These are phyloP conservation scores for Timema podura DNA, from an alignment of 2,888 invertebrate species.

Conservation along the genomic window DNA sequence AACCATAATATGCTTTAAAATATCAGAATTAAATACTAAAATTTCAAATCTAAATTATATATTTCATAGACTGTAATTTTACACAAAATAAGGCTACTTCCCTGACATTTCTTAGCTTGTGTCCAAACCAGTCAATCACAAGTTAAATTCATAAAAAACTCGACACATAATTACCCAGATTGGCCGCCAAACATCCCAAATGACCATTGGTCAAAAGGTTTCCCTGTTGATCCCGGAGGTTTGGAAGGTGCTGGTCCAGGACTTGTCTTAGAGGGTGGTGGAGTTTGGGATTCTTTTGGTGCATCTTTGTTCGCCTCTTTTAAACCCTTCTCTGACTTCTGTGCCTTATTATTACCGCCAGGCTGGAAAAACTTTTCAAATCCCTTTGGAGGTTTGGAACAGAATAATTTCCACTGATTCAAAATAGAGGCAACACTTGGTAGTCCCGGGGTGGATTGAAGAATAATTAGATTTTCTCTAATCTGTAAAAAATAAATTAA, in stretches of 20 bases:
- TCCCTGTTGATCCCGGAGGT: conserved; percentile 40
- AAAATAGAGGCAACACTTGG: conserved; percentile 56
- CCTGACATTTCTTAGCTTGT: too few relatives aligned
- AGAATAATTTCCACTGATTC: conserved; percentile 60
- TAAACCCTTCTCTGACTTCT: conserved; percentile 38
- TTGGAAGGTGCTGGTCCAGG: conserved; percentile 44
- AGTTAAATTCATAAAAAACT: neutral
- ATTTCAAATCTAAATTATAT: too few relatives aligned
- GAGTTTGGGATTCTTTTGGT: conserved; percentile 36
- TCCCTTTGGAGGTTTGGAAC: conserved; percentile 83
- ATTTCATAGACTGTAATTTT: too few relatives aligned
- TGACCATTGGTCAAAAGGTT: conserved; percentile 49
- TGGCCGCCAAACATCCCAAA: conserved; percentile 50
- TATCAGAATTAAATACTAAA: neutral
- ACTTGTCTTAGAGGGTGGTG: conserved; percentile 45
- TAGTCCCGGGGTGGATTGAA: conserved; percentile 46
- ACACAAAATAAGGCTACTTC: too few relatives aligned
- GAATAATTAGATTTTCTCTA: conserved; percentile 41
- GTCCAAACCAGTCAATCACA: neutral
- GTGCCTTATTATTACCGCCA: conserved; percentile 42
- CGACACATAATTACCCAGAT: conserved; percentile 15
- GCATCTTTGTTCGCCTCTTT: conserved; percentile 38
- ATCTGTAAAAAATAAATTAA: conserved; percentile 39
- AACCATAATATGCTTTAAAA: neutral
- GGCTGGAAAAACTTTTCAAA: conserved; percentile 90